Evolutionary conservation across 2,797 vertebrate species (phyloP), one percentile per base, ranked within the genome.

Genomic region (Melanogrammus aeglefinus): DNA sequence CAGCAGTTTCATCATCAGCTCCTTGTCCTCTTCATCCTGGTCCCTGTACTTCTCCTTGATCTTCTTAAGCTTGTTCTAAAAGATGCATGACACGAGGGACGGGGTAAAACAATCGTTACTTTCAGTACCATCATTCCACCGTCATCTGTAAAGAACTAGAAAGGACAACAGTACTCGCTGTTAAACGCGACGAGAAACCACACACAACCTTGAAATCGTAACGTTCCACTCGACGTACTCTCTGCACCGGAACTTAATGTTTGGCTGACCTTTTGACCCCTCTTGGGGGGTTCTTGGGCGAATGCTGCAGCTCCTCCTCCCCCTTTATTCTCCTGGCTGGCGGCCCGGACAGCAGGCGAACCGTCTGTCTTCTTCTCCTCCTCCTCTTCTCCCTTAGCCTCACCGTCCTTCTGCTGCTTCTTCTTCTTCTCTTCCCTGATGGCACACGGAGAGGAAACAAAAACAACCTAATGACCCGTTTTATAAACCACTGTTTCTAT

Each of bases 41-140:
- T 99, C 97, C 88, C 96, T 97, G 90, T 99, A 99, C 90, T 99
- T 99, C 91, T 99, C 98, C 82, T 97, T 98, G 88, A 99, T 99
- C 86, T 99, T 99, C 93, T 98, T 99, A 85, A 98, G 92, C 85
- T 99, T 99, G 90, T 96, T 99, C 98, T 99, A 91, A 8, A 78
- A 78, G 80, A 29, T n/a, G 84, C 47, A 12, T 36, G 10, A 9
- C 1, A 10, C 16, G 31, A 5, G 73, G 21, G 38, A 44, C 9
- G 24, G 39, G 27, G 12, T n/a, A 73, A 39, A 57, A 69, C 63
- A 69, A 69, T 66, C 27, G 24, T 27, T 4, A 69, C 24, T 27
- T 69, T n/a, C 63, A 27, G 4, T 27, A 27, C 13, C 13, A 2
- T 10, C 9, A 63, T n/a, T 21, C 47, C 47, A 51, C 16, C 6